phyloP scores from a whole-genome alignment of 2,113 vertebrate species.

The Notarius quadriscutis region DNA sequence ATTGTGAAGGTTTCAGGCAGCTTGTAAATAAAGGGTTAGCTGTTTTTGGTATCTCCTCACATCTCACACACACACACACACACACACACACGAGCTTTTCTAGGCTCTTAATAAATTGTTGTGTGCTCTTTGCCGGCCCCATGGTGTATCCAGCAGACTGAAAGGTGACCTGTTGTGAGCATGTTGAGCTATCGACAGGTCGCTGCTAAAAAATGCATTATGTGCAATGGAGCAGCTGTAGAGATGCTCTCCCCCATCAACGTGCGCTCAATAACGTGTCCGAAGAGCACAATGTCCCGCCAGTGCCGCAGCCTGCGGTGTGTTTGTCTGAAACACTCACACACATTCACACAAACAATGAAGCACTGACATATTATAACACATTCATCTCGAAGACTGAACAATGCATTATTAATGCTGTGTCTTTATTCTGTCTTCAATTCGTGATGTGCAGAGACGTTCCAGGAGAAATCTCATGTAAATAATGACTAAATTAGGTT shows the following conservation, averaged over 20 bases:
- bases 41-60: not conserved
- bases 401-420: slow-evolving; percentile 37
- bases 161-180: slow-evolving; percentile 50
- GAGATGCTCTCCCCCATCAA: slow-evolving; percentile 28
- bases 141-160: slow-evolving; percentile 31
- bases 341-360: slow-evolving; percentile 31
- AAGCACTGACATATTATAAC: slow-evolving; percentile 29
- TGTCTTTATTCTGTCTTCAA: slow-evolving; percentile 25
- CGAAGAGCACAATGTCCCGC: slow-evolving; percentile 16
- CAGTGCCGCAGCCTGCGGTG: not conserved
- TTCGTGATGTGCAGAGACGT: slow-evolving; percentile 1
- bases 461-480: slow-evolving; percentile 11
- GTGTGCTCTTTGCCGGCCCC: slow-evolving; percentile 30
- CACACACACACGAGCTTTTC: not conserved
- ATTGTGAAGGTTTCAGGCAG: not conserved
- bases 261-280: slow-evolving; percentile 37
- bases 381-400: slow-evolving; percentile 27
- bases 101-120: slow-evolving; percentile 22
- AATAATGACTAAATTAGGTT: slow-evolving; percentile 16
- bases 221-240: slow-evolving; percentile 45
- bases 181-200: slow-evolving; percentile 39
- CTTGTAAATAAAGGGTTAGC: not conserved
- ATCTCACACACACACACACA: not conserved
- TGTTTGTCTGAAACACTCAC: slow-evolving; percentile 13
- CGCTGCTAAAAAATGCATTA: slow-evolving; percentile 49